phyloP scores from a whole-genome alignment of 2,113 vertebrate genomes.

The Albula glossodonta region DNA sequence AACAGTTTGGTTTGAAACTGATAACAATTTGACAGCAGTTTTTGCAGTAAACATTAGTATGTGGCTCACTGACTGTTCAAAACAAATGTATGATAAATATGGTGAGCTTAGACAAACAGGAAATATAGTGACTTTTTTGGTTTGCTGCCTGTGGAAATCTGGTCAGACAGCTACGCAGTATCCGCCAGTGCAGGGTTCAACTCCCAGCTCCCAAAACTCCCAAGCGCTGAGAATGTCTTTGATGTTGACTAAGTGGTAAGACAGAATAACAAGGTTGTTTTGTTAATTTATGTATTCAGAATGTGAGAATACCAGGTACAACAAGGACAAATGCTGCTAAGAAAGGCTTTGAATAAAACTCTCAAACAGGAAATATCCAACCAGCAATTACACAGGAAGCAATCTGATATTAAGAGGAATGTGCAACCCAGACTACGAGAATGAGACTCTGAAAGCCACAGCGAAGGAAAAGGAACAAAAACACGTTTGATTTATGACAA shows the following conservation, averaged over 20 bases:
- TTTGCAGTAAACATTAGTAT: too few relatives aligned
- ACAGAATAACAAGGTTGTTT: background rate
- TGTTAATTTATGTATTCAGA: background rate
- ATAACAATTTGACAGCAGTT: too few relatives aligned
- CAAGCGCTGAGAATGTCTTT: background rate
- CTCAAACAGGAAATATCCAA: background rate
- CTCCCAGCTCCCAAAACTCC: too few relatives aligned
- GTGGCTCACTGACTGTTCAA: too few relatives aligned
- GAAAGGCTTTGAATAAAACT: background rate
- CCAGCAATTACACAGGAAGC: background rate
- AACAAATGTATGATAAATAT: background rate
- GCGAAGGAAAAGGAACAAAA: background rate
- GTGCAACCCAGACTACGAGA: background rate
- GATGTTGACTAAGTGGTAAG: background rate
- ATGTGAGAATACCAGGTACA: too few relatives aligned
- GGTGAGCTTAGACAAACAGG: background rate
- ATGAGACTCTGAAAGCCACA: background rate
- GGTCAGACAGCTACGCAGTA: background rate
- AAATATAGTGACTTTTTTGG: background rate
- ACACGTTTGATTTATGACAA: background rate
- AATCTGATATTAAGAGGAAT: background rate
- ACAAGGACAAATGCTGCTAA: too few relatives aligned
- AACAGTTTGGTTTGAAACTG: too few relatives aligned
- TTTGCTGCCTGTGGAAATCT: background rate
- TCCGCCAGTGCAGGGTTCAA: too few relatives aligned